These are phyloP conservation scores for Diaprepes abbreviatus DNA, from an alignment of 2,888 invertebrate species.

Conservation along the genomic window DNA sequence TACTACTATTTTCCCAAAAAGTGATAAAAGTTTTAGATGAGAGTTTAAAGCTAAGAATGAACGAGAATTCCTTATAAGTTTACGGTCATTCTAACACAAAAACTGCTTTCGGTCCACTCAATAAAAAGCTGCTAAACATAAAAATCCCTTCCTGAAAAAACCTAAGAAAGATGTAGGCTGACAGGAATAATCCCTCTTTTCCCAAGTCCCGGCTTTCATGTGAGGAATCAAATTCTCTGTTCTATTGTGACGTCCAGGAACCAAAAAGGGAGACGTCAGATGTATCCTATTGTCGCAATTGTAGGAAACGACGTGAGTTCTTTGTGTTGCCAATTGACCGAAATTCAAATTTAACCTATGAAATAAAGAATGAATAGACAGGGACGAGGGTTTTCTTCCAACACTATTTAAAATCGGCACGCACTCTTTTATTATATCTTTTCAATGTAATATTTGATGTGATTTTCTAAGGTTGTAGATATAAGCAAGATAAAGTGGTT, in stretches of 20 bases:
- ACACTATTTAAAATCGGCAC: neutral
- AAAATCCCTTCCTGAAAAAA: slow-evolving; percentile 10
- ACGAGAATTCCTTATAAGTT: too few relatives aligned
- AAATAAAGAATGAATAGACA: slow-evolving; percentile 61
- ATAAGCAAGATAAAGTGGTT: too few relatives aligned
- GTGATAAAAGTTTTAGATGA: too few relatives aligned
- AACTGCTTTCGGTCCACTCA: neutral
- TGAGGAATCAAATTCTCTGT: slow-evolving; percentile 37
- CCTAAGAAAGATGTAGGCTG: slow-evolving; percentile 25
- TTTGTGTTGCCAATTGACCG: slow-evolving; percentile 63
- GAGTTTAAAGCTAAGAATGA: too few relatives aligned
- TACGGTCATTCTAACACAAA: neutral
- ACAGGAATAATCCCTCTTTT: slow-evolving; percentile 25
- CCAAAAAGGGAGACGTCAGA: slow-evolving; percentile 43
- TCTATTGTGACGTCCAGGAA: slow-evolving; percentile 37
- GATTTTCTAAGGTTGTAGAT: too few relatives aligned
- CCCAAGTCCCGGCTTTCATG: slow-evolving; percentile 23
- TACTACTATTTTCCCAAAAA: too few relatives aligned
- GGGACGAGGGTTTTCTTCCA: neutral
- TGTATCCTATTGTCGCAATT: slow-evolving; percentile 58
- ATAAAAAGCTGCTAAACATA: slow-evolving; percentile 9
- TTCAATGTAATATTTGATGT: too few relatives aligned
- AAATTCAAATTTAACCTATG: slow-evolving; percentile 61
- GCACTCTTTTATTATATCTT: slow-evolving; percentile 3
- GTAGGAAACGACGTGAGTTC: slow-evolving; percentile 61